Conservation (phyloP, 1,140 invertebrate genomes). For the Plutomurus gul region DNA sequence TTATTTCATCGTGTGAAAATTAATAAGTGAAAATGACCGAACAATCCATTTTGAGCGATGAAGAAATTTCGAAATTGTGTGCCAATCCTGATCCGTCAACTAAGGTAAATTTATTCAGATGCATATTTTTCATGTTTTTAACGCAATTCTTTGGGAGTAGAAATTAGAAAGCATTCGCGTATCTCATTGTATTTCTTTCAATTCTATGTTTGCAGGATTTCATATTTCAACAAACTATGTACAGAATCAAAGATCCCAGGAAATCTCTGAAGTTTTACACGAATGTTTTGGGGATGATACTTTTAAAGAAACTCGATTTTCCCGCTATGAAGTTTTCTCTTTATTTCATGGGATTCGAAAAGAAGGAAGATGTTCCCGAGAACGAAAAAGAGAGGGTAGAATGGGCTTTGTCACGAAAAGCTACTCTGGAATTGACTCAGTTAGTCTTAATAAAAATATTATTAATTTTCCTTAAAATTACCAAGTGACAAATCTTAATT, state of each 20-base stretch:
- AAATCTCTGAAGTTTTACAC: conserved; percentile 88
- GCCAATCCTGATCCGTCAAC: conserved; percentile 63
- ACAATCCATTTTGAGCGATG: not conserved
- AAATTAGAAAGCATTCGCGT: no score
- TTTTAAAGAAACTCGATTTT: conserved; percentile 87
- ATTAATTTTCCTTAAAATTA: not conserved
- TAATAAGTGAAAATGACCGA: not conserved
- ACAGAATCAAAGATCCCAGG: conserved; percentile 87
- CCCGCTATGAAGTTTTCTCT: conserved; percentile 86
- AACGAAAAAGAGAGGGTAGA: conserved; percentile 69
- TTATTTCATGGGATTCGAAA: conserved; percentile 92
- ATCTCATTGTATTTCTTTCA: not conserved
- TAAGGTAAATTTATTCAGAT: conserved; percentile 60
- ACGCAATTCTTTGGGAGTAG: not conserved
- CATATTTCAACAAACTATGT: conserved; percentile 95
- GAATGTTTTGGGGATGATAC: conserved; percentile 84
- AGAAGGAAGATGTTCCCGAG: conserved; percentile 70
- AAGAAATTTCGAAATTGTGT: conserved; percentile 37
- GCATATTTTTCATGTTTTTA: not conserved
- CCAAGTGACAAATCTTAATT: not conserved
- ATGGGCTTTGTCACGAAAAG: conserved; percentile 82
- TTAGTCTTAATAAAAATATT: conserved; percentile 60
- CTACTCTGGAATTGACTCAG: conserved; percentile 92
- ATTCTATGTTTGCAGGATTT: conserved; percentile 67
- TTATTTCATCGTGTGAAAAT: no score